These are phyloP conservation scores for Brachionus asplanchnoidis DNA, from an alignment of 1,140 invertebrate species.

Conservation along the genomic window DNA sequence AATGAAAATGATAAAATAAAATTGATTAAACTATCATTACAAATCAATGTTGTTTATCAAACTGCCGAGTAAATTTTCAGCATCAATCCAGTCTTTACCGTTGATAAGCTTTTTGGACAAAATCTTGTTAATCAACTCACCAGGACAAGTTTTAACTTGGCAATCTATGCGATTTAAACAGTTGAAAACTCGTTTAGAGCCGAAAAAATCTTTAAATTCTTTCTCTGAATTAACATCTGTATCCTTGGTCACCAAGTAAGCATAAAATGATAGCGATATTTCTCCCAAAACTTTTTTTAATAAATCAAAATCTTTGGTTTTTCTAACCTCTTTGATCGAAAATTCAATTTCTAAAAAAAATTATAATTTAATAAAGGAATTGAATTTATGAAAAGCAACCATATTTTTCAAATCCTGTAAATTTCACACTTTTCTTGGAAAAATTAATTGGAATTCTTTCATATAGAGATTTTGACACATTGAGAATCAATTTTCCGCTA, in stretches of 20 bases:
- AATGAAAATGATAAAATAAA: neutral
- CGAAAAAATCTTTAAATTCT: neutral
- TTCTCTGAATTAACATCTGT: neutral
- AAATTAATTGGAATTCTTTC: conserved; percentile 3
- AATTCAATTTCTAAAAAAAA: neutral
- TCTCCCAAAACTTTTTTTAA: neutral
- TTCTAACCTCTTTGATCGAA: neutral
- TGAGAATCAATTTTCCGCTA: neutral
- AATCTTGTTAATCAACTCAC: neutral
- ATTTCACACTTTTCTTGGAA: neutral
- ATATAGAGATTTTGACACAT: neutral
- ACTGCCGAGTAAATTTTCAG: neutral
- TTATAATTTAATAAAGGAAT: neutral
- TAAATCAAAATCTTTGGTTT: neutral
- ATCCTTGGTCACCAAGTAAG: neutral
- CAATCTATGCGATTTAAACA: conserved; percentile 20
- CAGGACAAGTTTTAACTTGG: neutral
- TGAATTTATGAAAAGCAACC: neutral
- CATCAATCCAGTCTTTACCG: neutral
- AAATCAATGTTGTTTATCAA: neutral
- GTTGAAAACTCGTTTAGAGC: neutral
- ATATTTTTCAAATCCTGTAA: neutral
- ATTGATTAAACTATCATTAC: neutral
- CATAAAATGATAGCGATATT: neutral
- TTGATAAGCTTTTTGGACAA: neutral